These are phyloP conservation scores for Tragelaphus strepsiceros DNA, from an alignment of 2,113 vertebrate species.

Conservation along the genomic window DNA sequence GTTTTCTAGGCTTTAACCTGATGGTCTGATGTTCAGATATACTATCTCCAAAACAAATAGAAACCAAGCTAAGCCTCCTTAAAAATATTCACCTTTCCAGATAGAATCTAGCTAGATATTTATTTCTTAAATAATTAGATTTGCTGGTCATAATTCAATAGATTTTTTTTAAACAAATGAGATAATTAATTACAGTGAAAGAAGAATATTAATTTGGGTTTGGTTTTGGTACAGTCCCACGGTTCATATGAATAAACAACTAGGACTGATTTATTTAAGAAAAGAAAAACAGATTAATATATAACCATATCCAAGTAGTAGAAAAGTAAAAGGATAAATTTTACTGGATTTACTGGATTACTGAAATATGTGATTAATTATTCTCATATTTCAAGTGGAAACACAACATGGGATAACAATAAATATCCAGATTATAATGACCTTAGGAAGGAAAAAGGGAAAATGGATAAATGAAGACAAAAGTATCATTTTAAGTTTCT, in stretches of 20 bases:
- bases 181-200: background rate
- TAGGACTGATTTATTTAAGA: background rate
- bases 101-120: background rate
- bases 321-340: background rate
- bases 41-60: background rate
- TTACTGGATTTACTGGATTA: background rate
- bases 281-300: background rate
- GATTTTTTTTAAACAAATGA: background rate
- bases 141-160: background rate
- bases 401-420: background rate
- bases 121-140: constrained; percentile 7
- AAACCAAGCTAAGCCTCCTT: background rate
- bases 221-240: background rate
- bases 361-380: constrained; percentile 10
- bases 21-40: background rate
- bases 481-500: background rate
- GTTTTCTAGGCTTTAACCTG: background rate
- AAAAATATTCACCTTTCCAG: background rate
- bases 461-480: background rate
- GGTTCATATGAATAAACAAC: background rate
- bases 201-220: constrained; percentile 16
- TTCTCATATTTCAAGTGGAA: constrained; percentile 19
- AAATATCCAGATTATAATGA: background rate
- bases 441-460: background rate
- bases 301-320: background rate